Conservation (phyloP, 2,797 vertebrate species). For the Myripristis murdjan region DNA sequence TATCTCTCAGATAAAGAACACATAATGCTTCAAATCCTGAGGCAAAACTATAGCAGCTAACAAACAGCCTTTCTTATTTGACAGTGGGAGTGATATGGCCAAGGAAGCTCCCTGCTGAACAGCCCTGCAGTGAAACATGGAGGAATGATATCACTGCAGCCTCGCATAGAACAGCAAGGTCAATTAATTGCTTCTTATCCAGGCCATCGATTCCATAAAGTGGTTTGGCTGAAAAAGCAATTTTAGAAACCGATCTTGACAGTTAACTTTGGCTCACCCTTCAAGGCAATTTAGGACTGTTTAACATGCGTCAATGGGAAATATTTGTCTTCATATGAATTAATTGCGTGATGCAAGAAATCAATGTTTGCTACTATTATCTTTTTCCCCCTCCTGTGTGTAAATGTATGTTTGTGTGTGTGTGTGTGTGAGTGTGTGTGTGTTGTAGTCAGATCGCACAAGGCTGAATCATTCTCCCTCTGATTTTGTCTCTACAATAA, state of each 20-base stretch:
- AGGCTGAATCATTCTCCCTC: conserved; percentile 1
- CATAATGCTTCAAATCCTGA: not conserved
- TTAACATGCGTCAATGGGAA: conserved; percentile 71
- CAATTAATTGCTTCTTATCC: conserved; percentile 80
- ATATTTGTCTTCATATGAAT: conserved; percentile 74
- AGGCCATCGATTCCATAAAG: conserved; percentile 80
- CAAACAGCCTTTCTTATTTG: not conserved
- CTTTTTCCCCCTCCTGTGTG: conserved; percentile 12
- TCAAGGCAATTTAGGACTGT: conserved; percentile 72
- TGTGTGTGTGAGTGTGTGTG: not conserved
- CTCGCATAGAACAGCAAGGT: conserved; percentile 65
- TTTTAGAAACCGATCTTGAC: conserved; percentile 79
- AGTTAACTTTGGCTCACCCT: conserved; percentile 82
- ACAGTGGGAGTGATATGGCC: not conserved
- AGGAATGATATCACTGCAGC: conserved; percentile 45
- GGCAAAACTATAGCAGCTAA: not conserved
- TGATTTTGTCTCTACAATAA: conserved; percentile 1
- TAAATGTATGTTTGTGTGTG: conserved; percentile 11
- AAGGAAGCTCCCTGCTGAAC: conserved; percentile 11
- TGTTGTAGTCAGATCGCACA: conserved; percentile 14
- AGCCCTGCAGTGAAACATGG: not conserved
- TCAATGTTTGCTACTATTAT: conserved; percentile 64
- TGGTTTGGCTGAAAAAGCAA: conserved; percentile 77
- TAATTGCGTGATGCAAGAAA: conserved; percentile 63
- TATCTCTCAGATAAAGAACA: too few relatives aligned